Percentiles rank a stretch among this genome's conserved stretches.
phyloP scores from a whole-genome alignment of 1,140 invertebrate species.

The Drosophila tani region DNA sequence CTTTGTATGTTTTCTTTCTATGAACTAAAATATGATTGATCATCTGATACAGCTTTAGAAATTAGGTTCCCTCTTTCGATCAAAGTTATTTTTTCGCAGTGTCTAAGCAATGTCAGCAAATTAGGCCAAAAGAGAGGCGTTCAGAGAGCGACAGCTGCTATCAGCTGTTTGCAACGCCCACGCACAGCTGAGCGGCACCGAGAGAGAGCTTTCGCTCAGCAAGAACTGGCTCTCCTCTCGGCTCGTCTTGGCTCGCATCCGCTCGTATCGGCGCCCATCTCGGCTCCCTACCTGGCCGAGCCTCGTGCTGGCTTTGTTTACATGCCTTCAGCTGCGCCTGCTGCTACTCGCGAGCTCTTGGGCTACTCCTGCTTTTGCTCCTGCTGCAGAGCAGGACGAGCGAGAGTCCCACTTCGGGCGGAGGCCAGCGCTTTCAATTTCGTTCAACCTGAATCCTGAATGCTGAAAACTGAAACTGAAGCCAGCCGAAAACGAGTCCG shows the following conservation, averaged over 20 bases:
- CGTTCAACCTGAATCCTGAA: constrained; percentile 67
- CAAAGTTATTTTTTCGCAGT: constrained; percentile 11
- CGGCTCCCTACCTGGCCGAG: constrained; percentile 28
- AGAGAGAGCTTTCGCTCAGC: constrained; percentile 50
- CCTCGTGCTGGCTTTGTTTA: constrained; percentile 51
- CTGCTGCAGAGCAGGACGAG: constrained; percentile 64
- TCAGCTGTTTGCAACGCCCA: constrained; percentile 71
- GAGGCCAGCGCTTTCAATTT: constrained; percentile 70
- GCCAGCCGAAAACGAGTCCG: constrained; percentile 45
- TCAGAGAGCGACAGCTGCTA: constrained; percentile 30
- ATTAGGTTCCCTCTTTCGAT: neutral
- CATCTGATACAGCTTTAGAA: neutral
- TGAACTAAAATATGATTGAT: neutral
- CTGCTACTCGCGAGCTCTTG: constrained; percentile 28
- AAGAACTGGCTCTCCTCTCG: constrained; percentile 5
- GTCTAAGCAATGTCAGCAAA: constrained; percentile 69
- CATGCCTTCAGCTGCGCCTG: constrained; percentile 38
- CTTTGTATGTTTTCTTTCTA: too few relatives aligned
- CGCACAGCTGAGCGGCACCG: constrained; percentile 45
- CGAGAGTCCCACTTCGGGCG: constrained; percentile 66
- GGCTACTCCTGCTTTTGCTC: constrained; percentile 26
- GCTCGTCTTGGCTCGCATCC: neutral
- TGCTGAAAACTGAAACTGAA: constrained; percentile 22
- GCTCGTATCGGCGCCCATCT: constrained; percentile 10
- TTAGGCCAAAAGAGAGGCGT: constrained; percentile 54